Base-by-base conservation (phyloP, 2,797 vertebrate genomes). In the Bovichtus diacanthus region DNA sequence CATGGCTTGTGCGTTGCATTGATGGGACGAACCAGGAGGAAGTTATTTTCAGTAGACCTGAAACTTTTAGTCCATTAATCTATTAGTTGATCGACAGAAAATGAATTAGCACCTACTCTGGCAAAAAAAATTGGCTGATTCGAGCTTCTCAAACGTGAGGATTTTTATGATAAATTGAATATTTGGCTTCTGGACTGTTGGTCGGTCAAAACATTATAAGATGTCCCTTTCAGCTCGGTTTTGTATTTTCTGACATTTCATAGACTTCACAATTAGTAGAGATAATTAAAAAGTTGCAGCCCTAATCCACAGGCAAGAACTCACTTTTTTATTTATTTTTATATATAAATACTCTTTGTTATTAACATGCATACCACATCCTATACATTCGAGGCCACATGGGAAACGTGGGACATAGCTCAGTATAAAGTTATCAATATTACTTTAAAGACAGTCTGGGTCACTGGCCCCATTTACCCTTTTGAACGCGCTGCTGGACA, bases 401-500 rank as follows among this genome's bases (percentile, higher is more conserved):
- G 38, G 13, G 7, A 66, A 38, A 36, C 27, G 10, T 16, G 5
- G 4, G 8, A 29, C 13, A 27, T 6, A 4, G 41, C 25, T 10
- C 11, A 34, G 18, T 13, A 9, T 10, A 10, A 2, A 43, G 3
- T 21, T 29, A 51, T 23, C 11, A 31, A 12, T 21, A n/a, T n/a
- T 2, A 23, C 36, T 36, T 39, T 4, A 74, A 9, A 64, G 10
- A 21, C 18, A 50, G 27, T 53, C 27, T 77, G 23, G 7, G 15
- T 49, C 47, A 21, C 15, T 31, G 10, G 12, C 38, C 29, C 25
- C n/a, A 29, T 78, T 53, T 10, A 59, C 9, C 55, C 70, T 46
- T n/a, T 50, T 73, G 15, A 55, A 80, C 54, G 67, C 63, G 51
- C 76, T 61, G 43, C 59, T 78, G 70, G 69, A 73, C 78, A 58